Conservation (phyloP, 2,113 vertebrate genomes). For the Sinosuthora webbiana region DNA sequence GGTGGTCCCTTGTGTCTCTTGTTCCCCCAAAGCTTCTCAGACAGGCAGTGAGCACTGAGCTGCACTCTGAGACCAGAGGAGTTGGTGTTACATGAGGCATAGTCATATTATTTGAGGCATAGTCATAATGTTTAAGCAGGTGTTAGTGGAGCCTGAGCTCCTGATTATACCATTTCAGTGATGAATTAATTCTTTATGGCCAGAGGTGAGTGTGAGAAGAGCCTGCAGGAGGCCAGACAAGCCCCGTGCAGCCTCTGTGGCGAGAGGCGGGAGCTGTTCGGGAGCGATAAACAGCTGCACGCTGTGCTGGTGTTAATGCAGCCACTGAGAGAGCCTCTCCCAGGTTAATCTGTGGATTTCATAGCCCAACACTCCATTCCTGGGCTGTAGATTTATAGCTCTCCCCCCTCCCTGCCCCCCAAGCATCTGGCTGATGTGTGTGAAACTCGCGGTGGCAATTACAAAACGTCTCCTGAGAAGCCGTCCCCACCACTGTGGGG, state of each 20-base stretch:
- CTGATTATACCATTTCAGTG: not conserved
- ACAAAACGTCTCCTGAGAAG: not conserved
- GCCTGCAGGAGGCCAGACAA: not conserved
- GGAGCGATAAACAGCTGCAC: not conserved
- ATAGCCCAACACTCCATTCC: slow-evolving; percentile 12
- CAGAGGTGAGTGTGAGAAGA: not conserved
- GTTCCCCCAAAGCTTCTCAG: not conserved
- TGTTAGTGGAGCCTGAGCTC: not conserved
- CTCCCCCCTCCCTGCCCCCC: not conserved
- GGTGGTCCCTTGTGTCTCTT: not conserved
- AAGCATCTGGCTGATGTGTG: not conserved
- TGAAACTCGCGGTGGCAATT: not conserved
- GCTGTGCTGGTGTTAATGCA: not conserved
- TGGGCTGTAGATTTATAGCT: slow-evolving; percentile 15
- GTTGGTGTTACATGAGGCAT: fast-evolving
- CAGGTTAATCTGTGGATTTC: slow-evolving; percentile 4
- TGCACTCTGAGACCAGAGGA: not conserved
- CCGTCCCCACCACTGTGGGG: not conserved
- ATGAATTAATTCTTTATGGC: not conserved
- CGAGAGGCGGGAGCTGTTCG: not conserved
- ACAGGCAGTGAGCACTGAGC: not conserved
- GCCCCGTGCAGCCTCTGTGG: not conserved
- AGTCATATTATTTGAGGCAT: not conserved
- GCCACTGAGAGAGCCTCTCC: not conserved
- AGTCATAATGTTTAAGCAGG: not conserved